Percentiles rank a stretch among this genome's conserved stretches.
Evolutionary conservation across 2,113 vertebrate species (phyloP).

Genomic region (Callipepla squamata): DNA sequence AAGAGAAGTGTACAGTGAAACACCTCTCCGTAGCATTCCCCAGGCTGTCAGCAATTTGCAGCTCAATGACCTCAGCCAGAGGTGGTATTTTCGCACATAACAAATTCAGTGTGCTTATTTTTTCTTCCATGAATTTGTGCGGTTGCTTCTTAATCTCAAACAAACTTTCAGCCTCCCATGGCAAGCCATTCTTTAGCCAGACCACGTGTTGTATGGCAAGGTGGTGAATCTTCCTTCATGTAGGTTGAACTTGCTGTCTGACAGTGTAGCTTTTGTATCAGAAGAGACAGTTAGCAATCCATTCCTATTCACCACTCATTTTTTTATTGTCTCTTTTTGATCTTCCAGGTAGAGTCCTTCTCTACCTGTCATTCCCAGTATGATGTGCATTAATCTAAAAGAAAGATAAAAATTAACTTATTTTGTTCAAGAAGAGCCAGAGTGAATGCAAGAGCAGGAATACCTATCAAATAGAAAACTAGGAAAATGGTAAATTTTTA

Average conservation of each 20-base stretch:
- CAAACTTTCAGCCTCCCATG: background rate
- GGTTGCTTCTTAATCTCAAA: background rate
- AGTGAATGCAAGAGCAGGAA: background rate
- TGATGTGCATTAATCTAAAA: background rate
- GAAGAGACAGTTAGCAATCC: background rate
- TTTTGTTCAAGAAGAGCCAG: background rate
- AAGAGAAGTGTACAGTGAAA: background rate
- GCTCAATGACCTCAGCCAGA: background rate
- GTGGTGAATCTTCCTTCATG: background rate
- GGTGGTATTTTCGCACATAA: background rate
- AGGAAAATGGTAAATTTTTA: background rate
- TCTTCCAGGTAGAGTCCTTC: background rate
- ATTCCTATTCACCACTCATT: background rate
- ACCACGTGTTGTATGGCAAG: background rate
- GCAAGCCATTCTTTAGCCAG: background rate
- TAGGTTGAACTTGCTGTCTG: background rate
- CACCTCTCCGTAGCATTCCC: fast-evolving
- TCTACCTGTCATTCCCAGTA: background rate
- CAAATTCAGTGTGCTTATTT: background rate
- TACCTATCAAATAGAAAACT: background rate
- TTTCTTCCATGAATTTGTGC: background rate
- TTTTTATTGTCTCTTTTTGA: background rate
- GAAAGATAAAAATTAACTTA: background rate
- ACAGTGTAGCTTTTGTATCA: background rate
- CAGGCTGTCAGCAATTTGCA: background rate